Evolutionary conservation across 2,888 invertebrate genomes (phyloP).

Genomic region (Byasa hedistus): DNA sequence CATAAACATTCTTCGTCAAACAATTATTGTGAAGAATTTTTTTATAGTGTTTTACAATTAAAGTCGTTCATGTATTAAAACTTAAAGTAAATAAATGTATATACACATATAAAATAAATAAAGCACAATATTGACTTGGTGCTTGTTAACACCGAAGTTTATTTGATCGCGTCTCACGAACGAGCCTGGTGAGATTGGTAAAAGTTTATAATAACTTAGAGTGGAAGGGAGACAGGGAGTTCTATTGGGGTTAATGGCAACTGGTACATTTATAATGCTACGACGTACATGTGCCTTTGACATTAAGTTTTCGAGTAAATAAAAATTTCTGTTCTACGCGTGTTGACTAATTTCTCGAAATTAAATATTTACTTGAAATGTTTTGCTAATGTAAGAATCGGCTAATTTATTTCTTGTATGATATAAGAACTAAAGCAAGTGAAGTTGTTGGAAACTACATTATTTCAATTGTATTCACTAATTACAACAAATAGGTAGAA

Average conservation of each 20-base stretch:
- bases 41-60: too few species aligned
- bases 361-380: background rate
- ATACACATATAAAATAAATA: conserved; percentile 21
- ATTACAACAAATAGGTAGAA: background rate
- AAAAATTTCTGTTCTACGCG: conserved; percentile 10
- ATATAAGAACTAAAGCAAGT: too few species aligned
- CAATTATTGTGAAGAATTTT: too few species aligned
- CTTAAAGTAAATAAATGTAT: background rate
- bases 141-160: conserved; percentile 40
- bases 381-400: background rate
- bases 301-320: conserved; percentile 21
- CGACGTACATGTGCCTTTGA: conserved; percentile 12
- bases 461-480: background rate
- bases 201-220: conserved; percentile 37
- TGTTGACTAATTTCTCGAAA: background rate
- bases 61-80: background rate
- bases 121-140: conserved; percentile 32
- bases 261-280: conserved; percentile 23
- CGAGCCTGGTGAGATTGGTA: conserved; percentile 34
- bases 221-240: conserved; percentile 16
- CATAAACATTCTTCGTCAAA: too few species aligned
- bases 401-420: too few species aligned
- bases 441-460: background rate
- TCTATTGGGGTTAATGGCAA: conserved; percentile 30
- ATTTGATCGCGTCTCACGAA: conserved; percentile 36